phyloP scores from a whole-genome alignment of 2,113 vertebrate species.

The Heterochromis multidens region DNA sequence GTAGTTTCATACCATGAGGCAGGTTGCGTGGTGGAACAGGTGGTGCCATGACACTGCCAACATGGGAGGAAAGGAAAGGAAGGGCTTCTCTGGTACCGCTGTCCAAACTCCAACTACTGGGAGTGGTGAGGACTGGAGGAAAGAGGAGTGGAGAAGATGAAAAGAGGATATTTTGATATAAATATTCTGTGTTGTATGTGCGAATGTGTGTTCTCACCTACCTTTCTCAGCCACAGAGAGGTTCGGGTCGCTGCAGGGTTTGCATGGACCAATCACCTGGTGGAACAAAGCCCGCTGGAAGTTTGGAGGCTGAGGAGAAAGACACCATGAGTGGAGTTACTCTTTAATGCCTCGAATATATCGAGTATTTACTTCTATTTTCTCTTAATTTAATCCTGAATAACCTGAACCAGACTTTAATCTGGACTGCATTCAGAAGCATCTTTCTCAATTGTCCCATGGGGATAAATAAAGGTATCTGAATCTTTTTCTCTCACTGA shows the following conservation, averaged over 20 bases:
- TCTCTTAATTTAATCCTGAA: no score
- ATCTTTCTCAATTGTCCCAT: no score
- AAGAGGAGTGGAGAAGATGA: not conserved
- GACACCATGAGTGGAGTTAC: not conserved
- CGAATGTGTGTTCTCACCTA: conserved; percentile 19
- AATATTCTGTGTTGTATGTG: not conserved
- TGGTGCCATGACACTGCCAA: conserved; percentile 83
- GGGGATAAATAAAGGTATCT: no score
- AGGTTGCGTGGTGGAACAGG: conserved; percentile 89
- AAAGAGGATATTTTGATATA: rapidly evolving
- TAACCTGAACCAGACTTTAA: not conserved
- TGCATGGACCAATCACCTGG: conserved; percentile 94
- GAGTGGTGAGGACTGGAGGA: conserved; percentile 82
- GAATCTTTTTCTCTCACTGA: no score
- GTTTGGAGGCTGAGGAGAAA: conserved; percentile 79
- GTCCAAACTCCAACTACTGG: conserved; percentile 97
- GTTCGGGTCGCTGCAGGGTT: conserved; percentile 98
- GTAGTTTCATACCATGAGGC: conserved; percentile 77
- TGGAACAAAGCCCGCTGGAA: conserved; percentile 94
- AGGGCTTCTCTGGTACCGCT: conserved; percentile 89
- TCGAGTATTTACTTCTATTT: no score
- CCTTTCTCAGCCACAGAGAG: conserved; percentile 97
- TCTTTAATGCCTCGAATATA: no score
- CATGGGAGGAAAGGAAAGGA: conserved; percentile 87
- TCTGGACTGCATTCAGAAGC: not conserved